These are phyloP conservation scores for Megalopta genalis DNA, from an alignment of 1,140 invertebrate genomes.

Conservation along the genomic window DNA sequence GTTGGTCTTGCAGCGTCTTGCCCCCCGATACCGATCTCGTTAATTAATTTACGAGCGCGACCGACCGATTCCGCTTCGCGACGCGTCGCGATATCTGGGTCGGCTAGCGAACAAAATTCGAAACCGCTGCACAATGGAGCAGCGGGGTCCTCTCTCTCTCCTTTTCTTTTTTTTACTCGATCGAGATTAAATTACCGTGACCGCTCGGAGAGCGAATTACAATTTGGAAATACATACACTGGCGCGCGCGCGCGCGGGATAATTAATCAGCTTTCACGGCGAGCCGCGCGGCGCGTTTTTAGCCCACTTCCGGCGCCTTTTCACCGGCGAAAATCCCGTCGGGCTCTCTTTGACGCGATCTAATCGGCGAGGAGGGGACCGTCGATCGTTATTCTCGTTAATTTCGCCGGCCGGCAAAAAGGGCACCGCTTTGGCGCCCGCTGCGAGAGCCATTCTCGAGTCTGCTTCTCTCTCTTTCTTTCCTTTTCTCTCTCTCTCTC, in stretches of 20 bases:
- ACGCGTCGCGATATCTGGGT: background rate
- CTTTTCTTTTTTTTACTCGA: no score
- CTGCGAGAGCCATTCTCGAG: conserved; percentile 36
- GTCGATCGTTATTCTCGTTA: background rate
- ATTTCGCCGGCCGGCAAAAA: background rate
- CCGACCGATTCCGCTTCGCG: background rate
- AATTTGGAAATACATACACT: no score
- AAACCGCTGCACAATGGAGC: no score
- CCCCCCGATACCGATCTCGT: background rate
- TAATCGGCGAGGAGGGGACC: background rate
- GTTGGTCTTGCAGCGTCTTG: background rate
- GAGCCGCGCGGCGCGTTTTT: no score
- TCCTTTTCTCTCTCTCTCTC: background rate
- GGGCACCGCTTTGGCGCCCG: background rate
- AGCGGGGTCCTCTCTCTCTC: no score
- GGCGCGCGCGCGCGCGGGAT: background rate
- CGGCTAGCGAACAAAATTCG: background rate
- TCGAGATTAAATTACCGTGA: no score
- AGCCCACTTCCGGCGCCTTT: no score
- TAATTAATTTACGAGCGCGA: background rate
- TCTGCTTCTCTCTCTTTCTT: conserved; percentile 5
- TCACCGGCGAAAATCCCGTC: background rate
- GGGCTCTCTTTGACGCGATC: background rate
- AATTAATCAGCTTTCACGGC: background rate
- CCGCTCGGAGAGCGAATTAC: background rate